Evolutionary conservation across 2,113 vertebrate genomes (phyloP), one percentile per base, ranked within the genome.

Genomic region (Ranitomeya imitator): DNA sequence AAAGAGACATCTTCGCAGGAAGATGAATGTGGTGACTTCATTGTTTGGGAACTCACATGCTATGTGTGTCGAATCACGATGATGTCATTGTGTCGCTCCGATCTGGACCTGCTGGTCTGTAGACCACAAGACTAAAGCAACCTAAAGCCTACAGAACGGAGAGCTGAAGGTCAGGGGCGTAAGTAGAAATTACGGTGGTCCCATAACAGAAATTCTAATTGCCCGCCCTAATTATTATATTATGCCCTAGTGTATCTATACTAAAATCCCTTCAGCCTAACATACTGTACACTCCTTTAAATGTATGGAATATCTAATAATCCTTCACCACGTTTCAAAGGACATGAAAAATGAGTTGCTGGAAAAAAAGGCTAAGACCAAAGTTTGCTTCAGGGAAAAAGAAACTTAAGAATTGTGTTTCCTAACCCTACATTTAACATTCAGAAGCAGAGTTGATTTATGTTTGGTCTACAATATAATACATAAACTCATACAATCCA

Each of bases 391-490:
- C 13, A 31, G 54, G 55, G 57, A 80, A 54, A 26, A 60, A 4
- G 8, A 80, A 80, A 59, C 55, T 59, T 60, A 60, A 80, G 78
- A 15, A 31, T 31, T 80, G 14, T n/a, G 31, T 80, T 79, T 54
- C 23, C n/a, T 80, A 80, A 80, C 54, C 78, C 26, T 60, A 18
- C 78, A 59, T 59, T 80, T 80, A 80, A 31, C 54, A 59, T 80
- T 31, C 55, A 80, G 78, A 59, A 80, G 78, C 55, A 59, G n/a
- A 59, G n/a, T 9, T 80, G 59, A 80, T 80, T 80, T 80, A 80
- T 80, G 78, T 80, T 80, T 80, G 78, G 78, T 26, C 78, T 80
- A 80, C 78, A 60, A 14, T 80, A 26, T 60, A 59, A 80, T 80
- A 59, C 78, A 31, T 80, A 26, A 59, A 80, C 55, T 60, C 54